Evolutionary conservation across 2,113 vertebrate species (phyloP), one percentile per base, ranked within the genome.

Genomic region (Cariama cristata): DNA sequence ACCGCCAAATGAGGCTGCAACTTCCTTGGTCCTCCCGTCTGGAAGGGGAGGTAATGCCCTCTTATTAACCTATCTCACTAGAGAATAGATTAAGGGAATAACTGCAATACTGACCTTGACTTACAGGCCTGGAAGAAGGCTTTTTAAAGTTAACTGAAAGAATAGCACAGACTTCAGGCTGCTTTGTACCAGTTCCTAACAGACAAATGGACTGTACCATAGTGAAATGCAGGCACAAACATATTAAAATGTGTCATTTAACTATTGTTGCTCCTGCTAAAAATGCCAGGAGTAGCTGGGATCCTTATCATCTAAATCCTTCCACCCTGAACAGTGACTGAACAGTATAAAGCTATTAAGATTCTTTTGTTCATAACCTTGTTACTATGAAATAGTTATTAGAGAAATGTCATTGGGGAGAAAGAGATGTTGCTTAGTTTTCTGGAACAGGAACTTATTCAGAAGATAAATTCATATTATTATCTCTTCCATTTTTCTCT

Each of bases 371-470:
- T 96, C 62, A 7, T 38, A 89, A 68, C 50, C 69, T 86, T 88
- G 77, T 88, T 92, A 90, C 74, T 82, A 64, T 53, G 76, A 95
- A 97, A 91, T 81, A 14, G 50, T 93, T 96, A 92, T 95, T 88
- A 94, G 14, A 91, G 63, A 93, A 89, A 86, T 49, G 47, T 68
- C 86, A 95, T 9, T 68, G 68, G 76, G 64, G 83, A 91, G 62
- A 91, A 92, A 96, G 77, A 85, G 63, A 58, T 58, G 56, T 85
- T 97, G 64, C 73, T 94, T 73, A 81, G 68, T 88, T 97, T 96
- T 96, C 86, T 92, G 75, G 60, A 94, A 92, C n/a, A 88, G 68
- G n/a, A 97, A 96, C 53, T 94, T 96, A 63, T n/a, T 93, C 76
- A 69, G 85, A 95, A 95, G 79, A 95, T 55, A 96, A 96, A 93